Percentiles rank a stretch among this genome's conserved stretches.
phyloP scores from a whole-genome alignment of 2,888 invertebrate species.

The Megalurothrips usitatus region DNA sequence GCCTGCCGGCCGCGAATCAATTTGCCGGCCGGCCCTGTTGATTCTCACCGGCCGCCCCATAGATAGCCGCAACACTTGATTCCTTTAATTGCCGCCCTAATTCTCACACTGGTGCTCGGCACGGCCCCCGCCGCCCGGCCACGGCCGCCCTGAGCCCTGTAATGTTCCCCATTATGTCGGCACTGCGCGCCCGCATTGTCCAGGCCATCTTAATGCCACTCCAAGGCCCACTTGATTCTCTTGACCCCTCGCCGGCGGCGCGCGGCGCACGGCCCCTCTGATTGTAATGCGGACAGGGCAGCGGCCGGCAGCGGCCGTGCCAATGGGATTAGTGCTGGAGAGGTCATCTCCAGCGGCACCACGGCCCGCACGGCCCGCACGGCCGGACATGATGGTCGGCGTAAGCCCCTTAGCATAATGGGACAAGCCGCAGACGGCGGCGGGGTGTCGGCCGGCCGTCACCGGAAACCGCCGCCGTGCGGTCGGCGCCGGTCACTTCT shows the following conservation, averaged over 20 bases:
- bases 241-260: not conserved
- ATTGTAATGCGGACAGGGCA: not conserved
- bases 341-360: too few species aligned
- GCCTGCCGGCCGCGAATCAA: not conserved
- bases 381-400: not conserved
- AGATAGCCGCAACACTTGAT: constrained; percentile 17
- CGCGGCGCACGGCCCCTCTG: not conserved
- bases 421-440: too few species aligned
- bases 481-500: too few species aligned
- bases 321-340: not conserved
- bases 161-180: not conserved
- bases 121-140: not conserved
- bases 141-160: not conserved
- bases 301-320: not conserved
- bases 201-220: constrained; percentile 21
- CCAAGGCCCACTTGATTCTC: constrained; percentile 24
- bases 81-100: constrained; percentile 22
- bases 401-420: too few species aligned
- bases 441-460: too few species aligned
- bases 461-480: too few species aligned
- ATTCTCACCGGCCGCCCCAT: not conserved
- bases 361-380: not conserved
- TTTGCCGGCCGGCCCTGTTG: constrained; percentile 14
- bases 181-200: not conserved
- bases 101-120: not conserved